Evolutionary conservation across 2,888 invertebrate species (phyloP).

Genomic region (Phortica okadai): DNA sequence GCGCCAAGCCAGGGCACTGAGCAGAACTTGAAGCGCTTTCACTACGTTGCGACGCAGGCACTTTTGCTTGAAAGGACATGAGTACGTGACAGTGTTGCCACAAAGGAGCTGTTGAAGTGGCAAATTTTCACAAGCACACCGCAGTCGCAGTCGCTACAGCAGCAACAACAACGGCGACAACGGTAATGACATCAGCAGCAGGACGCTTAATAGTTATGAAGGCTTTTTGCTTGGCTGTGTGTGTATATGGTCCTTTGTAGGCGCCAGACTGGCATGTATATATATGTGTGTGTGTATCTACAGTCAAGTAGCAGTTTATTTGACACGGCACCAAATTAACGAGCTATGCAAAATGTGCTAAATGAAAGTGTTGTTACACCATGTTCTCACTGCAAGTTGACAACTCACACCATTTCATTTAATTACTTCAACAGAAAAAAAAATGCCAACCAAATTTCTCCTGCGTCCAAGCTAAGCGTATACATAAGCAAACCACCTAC

Average conservation of each 20-base stretch:
- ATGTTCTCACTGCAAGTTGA: background rate
- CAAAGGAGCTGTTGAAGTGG: constrained; percentile 76
- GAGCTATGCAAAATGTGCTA: constrained; percentile 39
- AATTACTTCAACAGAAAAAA: background rate
- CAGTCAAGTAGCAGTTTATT: constrained; percentile 65
- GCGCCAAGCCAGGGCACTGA: background rate
- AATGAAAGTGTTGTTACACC: background rate
- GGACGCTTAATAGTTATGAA: background rate
- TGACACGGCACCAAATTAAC: constrained; percentile 68
- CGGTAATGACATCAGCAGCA: background rate
- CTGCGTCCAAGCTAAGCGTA: background rate
- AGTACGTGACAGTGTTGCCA: constrained; percentile 68
- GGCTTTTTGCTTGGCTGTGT: background rate
- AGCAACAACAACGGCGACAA: constrained; percentile 37
- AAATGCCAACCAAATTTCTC: background rate
- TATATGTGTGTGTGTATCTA: background rate
- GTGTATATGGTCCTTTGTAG: background rate
- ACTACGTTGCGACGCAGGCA: constrained; percentile 23
- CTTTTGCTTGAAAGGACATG: constrained; percentile 40
- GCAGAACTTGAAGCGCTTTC: constrained; percentile 28
- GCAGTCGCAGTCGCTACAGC: constrained; percentile 45
- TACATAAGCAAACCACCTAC: background rate
- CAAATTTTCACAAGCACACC: constrained; percentile 70
- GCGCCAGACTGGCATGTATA: background rate
- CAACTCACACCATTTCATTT: constrained; percentile 13